Base-by-base conservation (phyloP, 2,797 vertebrate species). In the Cheirogaleus major region DNA sequence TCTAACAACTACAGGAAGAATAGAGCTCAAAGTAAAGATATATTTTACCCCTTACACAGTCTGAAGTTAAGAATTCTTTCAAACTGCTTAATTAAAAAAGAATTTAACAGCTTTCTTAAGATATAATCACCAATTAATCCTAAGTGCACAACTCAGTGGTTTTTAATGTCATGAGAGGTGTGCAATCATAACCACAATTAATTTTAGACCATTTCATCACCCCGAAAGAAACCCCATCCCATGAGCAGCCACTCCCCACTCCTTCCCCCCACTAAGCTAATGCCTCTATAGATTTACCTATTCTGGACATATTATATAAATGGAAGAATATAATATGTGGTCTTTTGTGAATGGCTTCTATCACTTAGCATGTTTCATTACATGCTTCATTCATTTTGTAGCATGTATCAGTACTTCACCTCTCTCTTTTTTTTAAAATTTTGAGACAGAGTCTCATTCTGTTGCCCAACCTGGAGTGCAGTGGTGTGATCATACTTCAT, bases 41-140 rank as follows among this genome's bases (percentile, higher is more conserved):
- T 73, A 85, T 57, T 82, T n/a, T 87, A 43, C 9, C 32, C 38
- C 59, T 69, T 52, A 25, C 32, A 55, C 52, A 83, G 87, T 88
- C 10, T 78, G 22, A 96, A 89, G 27, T 69, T 69, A 93, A 50
- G 15, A 84, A 75, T 72, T 93, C 11, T 75, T 93, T 76, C 65
- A 82, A 94, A 76, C 5, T 67, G 65, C 78, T 92, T 61, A 76
- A 91, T 63, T 25, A 7, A n/a, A 57, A 89, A 8, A 65, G 78
- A 78, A 22, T 18, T 38, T 43, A 72, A 78, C 9, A 92, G 80
- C 32, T 78, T 83, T 70, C 45, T 91, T 83, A 70, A 82, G 10
- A 70, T 45, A 78, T 27, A 93, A 78, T 65, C 48, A 72, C 17
- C 27, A 57, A 59, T 48, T 45, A 84, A 70, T 11, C 50, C 18